Evolutionary conservation across 1,140 invertebrate genomes (phyloP).

Genomic region (Batillaria attramentaria): DNA sequence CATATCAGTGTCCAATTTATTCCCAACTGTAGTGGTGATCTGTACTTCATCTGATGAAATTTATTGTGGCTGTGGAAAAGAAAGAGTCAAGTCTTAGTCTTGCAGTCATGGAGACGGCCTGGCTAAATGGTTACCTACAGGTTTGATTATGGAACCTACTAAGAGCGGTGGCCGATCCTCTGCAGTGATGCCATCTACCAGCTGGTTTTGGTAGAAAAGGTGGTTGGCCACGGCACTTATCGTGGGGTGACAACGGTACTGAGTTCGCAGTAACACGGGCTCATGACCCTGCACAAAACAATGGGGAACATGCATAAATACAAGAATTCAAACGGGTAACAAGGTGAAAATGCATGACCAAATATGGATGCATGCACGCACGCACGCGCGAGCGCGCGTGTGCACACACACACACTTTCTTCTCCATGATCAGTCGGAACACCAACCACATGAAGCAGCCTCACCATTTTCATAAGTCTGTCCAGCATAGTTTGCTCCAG

Average conservation of each 20-base stretch:
- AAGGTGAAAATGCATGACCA: too few relatives aligned
- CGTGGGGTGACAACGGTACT: constrained; percentile 67
- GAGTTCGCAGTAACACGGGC: constrained; percentile 56
- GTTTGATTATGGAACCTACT: constrained; percentile 44
- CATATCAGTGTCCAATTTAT: neutral
- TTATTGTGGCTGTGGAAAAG: too few relatives aligned
- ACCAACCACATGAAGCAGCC: neutral
- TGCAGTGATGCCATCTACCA: constrained; percentile 55
- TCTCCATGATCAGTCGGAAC: too few relatives aligned
- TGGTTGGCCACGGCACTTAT: constrained; percentile 62
- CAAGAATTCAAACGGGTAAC: too few relatives aligned
- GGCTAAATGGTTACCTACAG: too few relatives aligned
- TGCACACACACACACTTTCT: too few relatives aligned
- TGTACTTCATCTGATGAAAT: too few relatives aligned
- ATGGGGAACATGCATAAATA: neutral
- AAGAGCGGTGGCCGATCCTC: constrained; percentile 51
- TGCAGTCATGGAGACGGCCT: too few relatives aligned
- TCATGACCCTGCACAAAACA: constrained; percentile 51
- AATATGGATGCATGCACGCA: too few relatives aligned
- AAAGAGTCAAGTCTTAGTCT: too few relatives aligned
- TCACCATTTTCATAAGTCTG: constrained; percentile 61
- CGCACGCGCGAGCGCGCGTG: too few relatives aligned
- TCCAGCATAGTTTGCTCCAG: constrained; percentile 67
- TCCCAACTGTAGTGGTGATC: too few relatives aligned
- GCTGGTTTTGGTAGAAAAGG: constrained; percentile 58